Evolutionary conservation across 2,797 vertebrate species (phyloP).

Genomic region (Euphonia xanthogaster): DNA sequence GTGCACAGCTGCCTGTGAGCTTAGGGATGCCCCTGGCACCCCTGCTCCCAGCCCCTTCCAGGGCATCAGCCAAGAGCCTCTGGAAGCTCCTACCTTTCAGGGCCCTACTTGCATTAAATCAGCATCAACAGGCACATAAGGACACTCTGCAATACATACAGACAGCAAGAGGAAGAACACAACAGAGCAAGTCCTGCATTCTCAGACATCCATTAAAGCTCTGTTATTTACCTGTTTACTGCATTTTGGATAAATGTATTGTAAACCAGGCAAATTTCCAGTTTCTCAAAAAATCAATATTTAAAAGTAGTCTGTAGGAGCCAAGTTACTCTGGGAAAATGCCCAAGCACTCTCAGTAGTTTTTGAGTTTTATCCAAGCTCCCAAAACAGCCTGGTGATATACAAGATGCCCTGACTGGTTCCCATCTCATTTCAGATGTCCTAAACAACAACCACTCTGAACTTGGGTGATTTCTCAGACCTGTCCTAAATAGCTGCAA

Average conservation of each 20-base stretch:
- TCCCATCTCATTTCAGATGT: not conserved
- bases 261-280: not conserved
- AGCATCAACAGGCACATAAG: not conserved
- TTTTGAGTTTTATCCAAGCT: conserved; percentile 31
- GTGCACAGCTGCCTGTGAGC: accelerated
- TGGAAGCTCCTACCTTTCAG: not conserved
- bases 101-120: not conserved
- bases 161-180: not conserved
- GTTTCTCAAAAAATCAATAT: conserved; percentile 9
- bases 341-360: not conserved
- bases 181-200: not conserved
- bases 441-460: not conserved
- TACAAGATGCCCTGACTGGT: not conserved
- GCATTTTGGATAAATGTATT: not conserved
- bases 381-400: not conserved
- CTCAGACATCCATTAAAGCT: not conserved
- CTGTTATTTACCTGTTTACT: conserved; percentile 20
- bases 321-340: conserved; percentile 40
- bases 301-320: conserved; percentile 10
- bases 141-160: not conserved
- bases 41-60: not conserved
- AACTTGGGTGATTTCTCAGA: not conserved
- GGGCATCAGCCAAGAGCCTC: not conserved
- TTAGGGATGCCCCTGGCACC: not conserved
- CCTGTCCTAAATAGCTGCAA: not conserved